Percentiles rank a stretch among this genome's conserved stretches.
Evolutionary conservation across 2,888 invertebrate species (phyloP).

Genomic region (Blera fallax): DNA sequence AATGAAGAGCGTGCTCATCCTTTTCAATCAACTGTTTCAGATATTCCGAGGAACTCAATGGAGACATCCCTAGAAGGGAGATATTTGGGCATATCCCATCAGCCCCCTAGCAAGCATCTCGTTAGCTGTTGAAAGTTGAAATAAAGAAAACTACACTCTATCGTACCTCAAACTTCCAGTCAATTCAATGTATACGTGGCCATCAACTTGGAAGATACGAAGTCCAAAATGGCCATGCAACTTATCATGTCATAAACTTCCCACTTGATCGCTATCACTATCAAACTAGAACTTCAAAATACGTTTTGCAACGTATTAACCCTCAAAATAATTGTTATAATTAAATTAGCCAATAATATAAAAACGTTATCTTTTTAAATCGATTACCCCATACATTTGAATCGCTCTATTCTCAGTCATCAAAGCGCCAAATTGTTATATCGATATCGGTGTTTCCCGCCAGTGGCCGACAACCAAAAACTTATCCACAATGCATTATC

Average conservation of each 20-base stretch:
- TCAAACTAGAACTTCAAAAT: not conserved
- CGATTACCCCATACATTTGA: not conserved
- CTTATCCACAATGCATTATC: constrained; percentile 18
- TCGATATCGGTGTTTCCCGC: constrained; percentile 10
- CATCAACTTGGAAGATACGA: not conserved
- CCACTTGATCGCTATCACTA: not conserved
- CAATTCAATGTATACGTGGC: not conserved
- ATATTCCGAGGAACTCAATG: too few relatives aligned
- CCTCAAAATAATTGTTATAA: not conserved
- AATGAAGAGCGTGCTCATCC: too few relatives aligned
- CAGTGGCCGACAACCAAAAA: not conserved
- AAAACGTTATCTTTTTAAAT: not conserved
- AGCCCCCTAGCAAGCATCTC: too few relatives aligned
- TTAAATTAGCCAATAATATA: not conserved
- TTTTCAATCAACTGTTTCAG: too few relatives aligned
- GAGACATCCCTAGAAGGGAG: too few relatives aligned
- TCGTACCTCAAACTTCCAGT: not conserved
- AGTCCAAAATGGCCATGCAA: not conserved
- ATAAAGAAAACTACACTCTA: too few relatives aligned
- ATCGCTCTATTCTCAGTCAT: not conserved
- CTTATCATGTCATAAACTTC: constrained; percentile 8
- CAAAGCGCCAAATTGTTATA: constrained; percentile 1
- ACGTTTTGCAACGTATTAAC: not conserved
- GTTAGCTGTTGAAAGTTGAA: too few relatives aligned
- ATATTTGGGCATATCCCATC: too few relatives aligned